Conservation (phyloP, 2,888 invertebrate species). For the Phragmatobia fuliginosa region DNA sequence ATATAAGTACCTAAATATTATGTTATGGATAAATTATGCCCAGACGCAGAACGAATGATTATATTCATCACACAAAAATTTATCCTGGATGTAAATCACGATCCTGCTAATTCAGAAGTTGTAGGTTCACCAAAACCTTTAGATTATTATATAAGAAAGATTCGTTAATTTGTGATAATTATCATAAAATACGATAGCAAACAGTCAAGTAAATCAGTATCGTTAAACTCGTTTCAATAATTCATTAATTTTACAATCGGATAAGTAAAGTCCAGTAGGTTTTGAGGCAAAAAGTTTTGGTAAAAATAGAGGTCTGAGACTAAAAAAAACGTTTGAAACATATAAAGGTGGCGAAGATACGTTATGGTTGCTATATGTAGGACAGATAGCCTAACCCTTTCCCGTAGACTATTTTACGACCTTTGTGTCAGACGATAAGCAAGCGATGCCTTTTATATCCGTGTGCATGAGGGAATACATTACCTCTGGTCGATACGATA, state of each 20-base stretch:
- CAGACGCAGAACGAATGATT: no score
- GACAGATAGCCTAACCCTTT: conserved; percentile 27
- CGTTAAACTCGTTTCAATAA: neutral
- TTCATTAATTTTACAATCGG: conserved; percentile 3
- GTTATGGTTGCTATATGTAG: conserved; percentile 18
- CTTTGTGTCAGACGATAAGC: conserved; percentile 21
- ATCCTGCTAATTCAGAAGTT: no score
- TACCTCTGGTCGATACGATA: conserved; percentile 1
- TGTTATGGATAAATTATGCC: no score
- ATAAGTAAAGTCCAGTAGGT: neutral
- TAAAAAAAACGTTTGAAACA: conserved; percentile 14
- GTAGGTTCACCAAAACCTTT: no score
- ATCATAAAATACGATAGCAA: no score
- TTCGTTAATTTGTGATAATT: no score
- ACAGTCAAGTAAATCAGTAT: no score
- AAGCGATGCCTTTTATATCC: conserved; percentile 15
- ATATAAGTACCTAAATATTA: no score
- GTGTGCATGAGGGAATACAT: conserved; percentile 9
- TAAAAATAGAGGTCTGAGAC: conserved; percentile 12
- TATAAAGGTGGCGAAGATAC: conserved; percentile 23
- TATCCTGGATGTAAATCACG: no score
- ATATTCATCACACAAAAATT: no score
- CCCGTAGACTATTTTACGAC: conserved; percentile 23
- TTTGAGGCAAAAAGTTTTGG: conserved; percentile 11
- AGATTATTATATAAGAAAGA: no score